phyloP scores from a whole-genome alignment of 2,113 vertebrate genomes.

The Indri indri region DNA sequence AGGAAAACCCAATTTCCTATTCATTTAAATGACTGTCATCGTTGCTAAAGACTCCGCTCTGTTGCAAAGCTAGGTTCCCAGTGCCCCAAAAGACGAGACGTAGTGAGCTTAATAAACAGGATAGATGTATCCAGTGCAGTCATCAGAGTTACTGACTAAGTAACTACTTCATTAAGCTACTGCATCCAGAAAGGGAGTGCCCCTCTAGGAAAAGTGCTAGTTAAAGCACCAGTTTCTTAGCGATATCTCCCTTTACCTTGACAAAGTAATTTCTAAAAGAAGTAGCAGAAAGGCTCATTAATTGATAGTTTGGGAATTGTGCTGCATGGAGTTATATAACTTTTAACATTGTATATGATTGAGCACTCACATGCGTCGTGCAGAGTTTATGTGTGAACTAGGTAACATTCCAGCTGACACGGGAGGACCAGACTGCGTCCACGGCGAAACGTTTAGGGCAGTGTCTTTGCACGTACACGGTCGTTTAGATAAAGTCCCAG shows the following conservation, averaged over 20 bases:
- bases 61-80: neutral
- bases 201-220: neutral
- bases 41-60: neutral
- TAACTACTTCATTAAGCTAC: neutral
- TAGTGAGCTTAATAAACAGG: neutral
- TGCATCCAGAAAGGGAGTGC: neutral
- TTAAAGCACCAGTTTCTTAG: neutral
- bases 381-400: neutral
- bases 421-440: neutral
- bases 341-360: neutral
- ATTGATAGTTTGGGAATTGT: neutral
- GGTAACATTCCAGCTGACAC: neutral
- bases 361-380: neutral
- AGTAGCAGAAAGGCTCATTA: neutral
- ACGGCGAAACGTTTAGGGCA: neutral
- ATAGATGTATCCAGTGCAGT: neutral
- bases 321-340: neutral
- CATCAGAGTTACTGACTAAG: neutral
- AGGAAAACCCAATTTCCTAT: neutral
- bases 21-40: neutral
- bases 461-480: rapidly evolving
- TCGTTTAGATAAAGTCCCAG: neutral
- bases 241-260: neutral
- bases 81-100: neutral
- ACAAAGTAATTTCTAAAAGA: neutral